Base-by-base conservation (phyloP, 1,140 invertebrate genomes). In the Thaumatotibia leucotreta region DNA sequence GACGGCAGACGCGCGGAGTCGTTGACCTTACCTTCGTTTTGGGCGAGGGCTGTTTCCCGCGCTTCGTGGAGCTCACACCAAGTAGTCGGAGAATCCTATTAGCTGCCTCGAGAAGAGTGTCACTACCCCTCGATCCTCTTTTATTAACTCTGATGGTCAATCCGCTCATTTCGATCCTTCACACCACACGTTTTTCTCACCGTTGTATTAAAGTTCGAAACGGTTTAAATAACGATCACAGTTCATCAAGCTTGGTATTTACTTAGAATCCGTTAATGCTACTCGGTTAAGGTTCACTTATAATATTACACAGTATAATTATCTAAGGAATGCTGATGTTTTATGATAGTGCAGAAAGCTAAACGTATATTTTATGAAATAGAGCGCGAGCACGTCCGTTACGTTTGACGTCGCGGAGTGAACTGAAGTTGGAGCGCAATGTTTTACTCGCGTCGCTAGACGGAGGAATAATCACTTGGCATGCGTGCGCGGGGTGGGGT, bases 101-200 rank as follows among this genome's bases (percentile, higher is more conserved):
- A 45, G 90, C 91, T 75, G 91, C 90, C 75, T 91, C 91, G 32
- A 92, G 84, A 73, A 92, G 88, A 80, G 91, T 91, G 62, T 90
- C 89, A 83, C 89, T 91, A 76, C 91, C 91, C 80, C 91, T 89
- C 83, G 91, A 92, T 81, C 91, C 86, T 79, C 91, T 84, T 91
- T 92, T 92, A 74, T 92, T 91, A 72, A 87, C 87, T 86, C 87
- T 89, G 68, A 88, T 83, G 79, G 89, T 89, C 85, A 91, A 87
- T 83, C 89, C 84, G 73, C 88, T 92, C 91, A 92, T 92, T 84
- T 88, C 88, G 88, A 84, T 77, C 80, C 78, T 77, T 80, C 83
- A 81, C 80, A 80, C 80, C 84, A 76, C 75, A 79, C 83, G 70
- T 76, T 73, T 81, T 67, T 77, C 17, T 45, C 79, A 79, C 82